Evolutionary conservation across 2,888 invertebrate genomes (phyloP), one percentile per base, ranked within the genome.

Genomic region (Amiota minor): DNA sequence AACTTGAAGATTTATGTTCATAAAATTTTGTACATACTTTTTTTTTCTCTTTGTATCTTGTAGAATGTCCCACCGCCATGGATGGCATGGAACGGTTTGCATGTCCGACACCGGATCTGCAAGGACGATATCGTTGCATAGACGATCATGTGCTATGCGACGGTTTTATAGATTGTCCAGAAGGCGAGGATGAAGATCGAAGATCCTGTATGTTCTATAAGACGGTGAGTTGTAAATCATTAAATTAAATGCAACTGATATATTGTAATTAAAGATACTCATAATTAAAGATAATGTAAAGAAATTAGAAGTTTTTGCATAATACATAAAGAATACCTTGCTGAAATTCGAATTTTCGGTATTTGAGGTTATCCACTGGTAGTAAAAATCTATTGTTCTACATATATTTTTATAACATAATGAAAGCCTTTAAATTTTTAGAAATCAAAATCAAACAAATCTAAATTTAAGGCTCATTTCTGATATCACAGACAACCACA

Each of bases 151-250:
- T 96, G 82, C 92, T 97, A 73, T 97, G 97, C 90, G 97, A 97
- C 90, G 97, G 97, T 79, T 97, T 97, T 91, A 94, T 96, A 89
- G 97, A 97, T 92, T 97, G 97, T 90, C 97, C 97, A 76, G 94
- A 93, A 82, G 96, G 95, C 76, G 97, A 97, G 90, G 97, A 97
- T 89, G 97, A 97, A 89, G 96, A 97, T 89, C 92, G 97, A 87
- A 95, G 96, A 90, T 94, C 96, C 85, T 97, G 97, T 92, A 97
- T 97, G 97, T 97, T 97, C 91, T 97, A 97, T 90, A 97, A 97
- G 93, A 97, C 97, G 93, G 97, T 97, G 91, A 92, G 93, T 90
- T 12, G 23, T 2, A 14, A 59, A 18, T 56, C 18, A 56, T 18
- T 12, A n/a, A n/a, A n/a, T n/a, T n/a, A n/a, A n/a, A n/a, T n/a